Evolutionary conservation across 1,140 invertebrate species (phyloP).

Genomic region (Cherax quadricarinatus): DNA sequence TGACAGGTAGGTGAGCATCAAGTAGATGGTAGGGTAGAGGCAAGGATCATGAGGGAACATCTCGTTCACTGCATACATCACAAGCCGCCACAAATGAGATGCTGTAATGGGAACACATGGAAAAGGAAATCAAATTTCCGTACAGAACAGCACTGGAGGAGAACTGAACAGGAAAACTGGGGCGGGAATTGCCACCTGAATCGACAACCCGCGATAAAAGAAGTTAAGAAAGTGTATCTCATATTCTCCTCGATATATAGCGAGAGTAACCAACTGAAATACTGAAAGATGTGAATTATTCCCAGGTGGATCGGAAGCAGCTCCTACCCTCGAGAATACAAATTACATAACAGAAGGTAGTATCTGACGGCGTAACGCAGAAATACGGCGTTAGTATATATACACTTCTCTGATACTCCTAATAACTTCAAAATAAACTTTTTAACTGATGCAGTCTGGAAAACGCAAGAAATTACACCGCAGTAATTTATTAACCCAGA

Average conservation of each 20-base stretch:
- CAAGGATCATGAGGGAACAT: no score
- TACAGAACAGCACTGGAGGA: slow-evolving; percentile 57
- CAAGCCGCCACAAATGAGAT: slow-evolving; percentile 58
- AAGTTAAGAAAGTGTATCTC: background rate
- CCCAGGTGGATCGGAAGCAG: background rate
- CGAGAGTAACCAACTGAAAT: background rate
- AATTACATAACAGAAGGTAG: background rate
- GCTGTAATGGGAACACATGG: slow-evolving; percentile 65
- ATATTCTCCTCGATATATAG: background rate
- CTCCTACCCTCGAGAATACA: no score
- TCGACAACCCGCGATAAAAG: background rate
- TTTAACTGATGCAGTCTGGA: background rate
- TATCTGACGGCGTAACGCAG: background rate
- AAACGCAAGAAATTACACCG: no score
- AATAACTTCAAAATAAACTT: background rate
- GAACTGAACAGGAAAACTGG: slow-evolving; percentile 55
- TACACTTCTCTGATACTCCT: background rate
- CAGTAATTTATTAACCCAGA: no score
- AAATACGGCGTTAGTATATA: background rate
- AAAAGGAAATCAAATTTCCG: slow-evolving; percentile 63
- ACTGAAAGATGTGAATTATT: background rate
- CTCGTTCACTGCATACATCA: slow-evolving; percentile 60
- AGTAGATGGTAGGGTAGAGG: no score
- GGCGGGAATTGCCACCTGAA: slow-evolving; percentile 8
- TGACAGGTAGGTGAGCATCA: no score